phyloP scores from a whole-genome alignment of 2,113 vertebrate genomes.

The Phaethon lepturus region DNA sequence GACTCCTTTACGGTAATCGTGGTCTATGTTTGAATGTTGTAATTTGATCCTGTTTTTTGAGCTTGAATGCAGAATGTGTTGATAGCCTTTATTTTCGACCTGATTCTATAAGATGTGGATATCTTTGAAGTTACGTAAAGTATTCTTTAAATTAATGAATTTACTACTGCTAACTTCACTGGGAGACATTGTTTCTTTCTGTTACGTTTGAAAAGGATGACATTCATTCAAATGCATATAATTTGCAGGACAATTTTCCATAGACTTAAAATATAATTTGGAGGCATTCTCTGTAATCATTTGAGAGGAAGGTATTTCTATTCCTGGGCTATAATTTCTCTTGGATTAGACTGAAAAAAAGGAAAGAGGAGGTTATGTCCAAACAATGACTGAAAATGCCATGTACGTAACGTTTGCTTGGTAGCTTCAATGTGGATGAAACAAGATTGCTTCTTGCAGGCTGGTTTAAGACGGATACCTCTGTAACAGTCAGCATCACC shows the following conservation, averaged over 20 bases:
- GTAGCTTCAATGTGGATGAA: neutral
- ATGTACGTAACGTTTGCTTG: neutral
- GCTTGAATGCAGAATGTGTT: neutral
- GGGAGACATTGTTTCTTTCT: neutral
- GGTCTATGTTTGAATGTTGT: neutral
- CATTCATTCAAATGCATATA: neutral
- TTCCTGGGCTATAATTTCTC: neutral
- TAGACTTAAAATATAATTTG: neutral
- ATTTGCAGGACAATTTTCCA: neutral
- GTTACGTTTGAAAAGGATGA: neutral
- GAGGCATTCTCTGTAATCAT: neutral
- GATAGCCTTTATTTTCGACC: neutral
- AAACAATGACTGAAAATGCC: neutral
- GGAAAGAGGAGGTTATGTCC: neutral
- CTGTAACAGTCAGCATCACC: neutral
- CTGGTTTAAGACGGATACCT: neutral
- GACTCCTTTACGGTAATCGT: neutral
- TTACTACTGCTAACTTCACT: neutral
- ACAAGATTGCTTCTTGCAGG: neutral
- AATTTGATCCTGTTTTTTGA: neutral
- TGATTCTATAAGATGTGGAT: neutral
- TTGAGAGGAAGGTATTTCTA: neutral
- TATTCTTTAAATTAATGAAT: neutral
- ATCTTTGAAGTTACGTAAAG: neutral
- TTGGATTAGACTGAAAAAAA: neutral